phyloP scores from a whole-genome alignment of 2,888 invertebrate genomes.

The Drosophila suboccidentalis region DNA sequence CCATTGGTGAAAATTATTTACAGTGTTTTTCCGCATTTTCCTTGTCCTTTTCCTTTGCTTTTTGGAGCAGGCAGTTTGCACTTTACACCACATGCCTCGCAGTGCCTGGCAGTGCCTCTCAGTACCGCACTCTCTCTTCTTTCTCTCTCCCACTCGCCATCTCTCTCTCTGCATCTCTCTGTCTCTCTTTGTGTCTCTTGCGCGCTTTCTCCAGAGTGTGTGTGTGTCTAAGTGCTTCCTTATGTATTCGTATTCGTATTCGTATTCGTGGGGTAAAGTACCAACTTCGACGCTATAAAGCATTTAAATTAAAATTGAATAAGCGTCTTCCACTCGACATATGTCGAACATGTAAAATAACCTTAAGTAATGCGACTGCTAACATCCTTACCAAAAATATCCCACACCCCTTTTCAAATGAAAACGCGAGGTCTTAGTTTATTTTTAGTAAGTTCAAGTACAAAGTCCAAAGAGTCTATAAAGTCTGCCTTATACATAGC shows the following conservation, averaged over 20 bases:
- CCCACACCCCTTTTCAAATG: neutral
- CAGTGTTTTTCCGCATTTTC: slow-evolving; percentile 38
- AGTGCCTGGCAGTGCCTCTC: slow-evolving; percentile 1
- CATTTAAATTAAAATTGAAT: slow-evolving; percentile 9
- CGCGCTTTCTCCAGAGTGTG: neutral
- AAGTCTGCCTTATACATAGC: neutral
- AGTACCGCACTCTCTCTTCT: neutral
- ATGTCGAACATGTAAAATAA: slow-evolving; percentile 1
- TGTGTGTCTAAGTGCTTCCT: neutral
- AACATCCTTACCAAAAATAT: neutral
- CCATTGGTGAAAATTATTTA: slow-evolving; percentile 55
- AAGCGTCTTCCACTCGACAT: neutral
- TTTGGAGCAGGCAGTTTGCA: slow-evolving; percentile 15
- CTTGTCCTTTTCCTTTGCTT: slow-evolving; percentile 36
- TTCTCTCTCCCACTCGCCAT: neutral
- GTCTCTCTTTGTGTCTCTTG: neutral
- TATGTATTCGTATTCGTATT: slow-evolving; percentile 10
- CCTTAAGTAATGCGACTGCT: neutral
- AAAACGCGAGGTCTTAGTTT: neutral
- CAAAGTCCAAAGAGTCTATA: neutral
- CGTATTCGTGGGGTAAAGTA: neutral
- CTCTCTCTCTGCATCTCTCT: neutral
- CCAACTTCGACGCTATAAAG: neutral
- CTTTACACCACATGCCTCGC: slow-evolving; percentile 7
- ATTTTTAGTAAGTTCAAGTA: no score